phyloP scores from a whole-genome alignment of 2,888 invertebrate species.

The Apamea crenata region DNA sequence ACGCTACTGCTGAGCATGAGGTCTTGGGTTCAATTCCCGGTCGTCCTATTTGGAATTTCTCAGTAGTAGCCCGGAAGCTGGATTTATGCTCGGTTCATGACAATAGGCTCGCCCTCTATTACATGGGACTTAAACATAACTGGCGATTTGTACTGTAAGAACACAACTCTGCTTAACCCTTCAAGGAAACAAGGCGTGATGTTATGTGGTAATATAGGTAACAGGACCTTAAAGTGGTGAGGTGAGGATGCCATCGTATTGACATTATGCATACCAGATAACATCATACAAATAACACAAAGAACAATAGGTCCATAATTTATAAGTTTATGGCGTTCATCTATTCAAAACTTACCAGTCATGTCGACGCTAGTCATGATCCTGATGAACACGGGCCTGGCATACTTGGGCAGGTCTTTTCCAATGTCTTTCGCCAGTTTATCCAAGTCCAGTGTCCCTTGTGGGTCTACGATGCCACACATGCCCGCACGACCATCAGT shows the following conservation, averaged over 20 bases:
- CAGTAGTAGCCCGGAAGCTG: background rate
- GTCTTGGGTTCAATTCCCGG: too few species aligned
- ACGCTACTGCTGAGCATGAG: too few species aligned
- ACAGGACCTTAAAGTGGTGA: background rate
- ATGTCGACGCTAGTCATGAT: conserved; percentile 96
- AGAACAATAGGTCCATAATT: background rate
- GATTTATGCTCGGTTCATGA: too few species aligned
- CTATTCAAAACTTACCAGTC: conserved; percentile 92
- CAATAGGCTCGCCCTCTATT: too few species aligned
- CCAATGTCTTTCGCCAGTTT: conserved; percentile 91
- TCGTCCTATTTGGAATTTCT: background rate
- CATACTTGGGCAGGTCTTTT: conserved; percentile 96
- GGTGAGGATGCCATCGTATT: background rate
- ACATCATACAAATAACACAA: background rate
- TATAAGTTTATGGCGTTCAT: background rate
- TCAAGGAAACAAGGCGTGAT: background rate
- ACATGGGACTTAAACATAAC: background rate
- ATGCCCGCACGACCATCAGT: conserved; percentile 98
- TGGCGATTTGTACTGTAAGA: background rate
- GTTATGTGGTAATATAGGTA: background rate
- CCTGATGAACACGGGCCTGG: conserved; percentile 97
- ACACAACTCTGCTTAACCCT: background rate
- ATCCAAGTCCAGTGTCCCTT: conserved; percentile 92
- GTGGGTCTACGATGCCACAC: conserved; percentile 97
- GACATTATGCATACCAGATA: background rate